Base-by-base conservation (phyloP, 2,113 vertebrate species). In the Pseudorectes ferrugineus region DNA sequence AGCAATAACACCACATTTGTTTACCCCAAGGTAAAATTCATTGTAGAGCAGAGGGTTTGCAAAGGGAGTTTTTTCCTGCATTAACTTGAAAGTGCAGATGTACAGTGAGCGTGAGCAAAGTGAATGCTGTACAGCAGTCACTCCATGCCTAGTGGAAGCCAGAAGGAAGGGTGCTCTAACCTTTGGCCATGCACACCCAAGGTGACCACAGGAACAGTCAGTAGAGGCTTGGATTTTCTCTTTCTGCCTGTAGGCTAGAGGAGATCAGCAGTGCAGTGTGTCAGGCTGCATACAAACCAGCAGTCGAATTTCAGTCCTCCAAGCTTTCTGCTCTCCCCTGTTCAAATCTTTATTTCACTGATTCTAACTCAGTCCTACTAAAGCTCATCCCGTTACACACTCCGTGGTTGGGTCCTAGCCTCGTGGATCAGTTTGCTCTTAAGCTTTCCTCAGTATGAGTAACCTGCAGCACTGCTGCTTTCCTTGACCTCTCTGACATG, bases 351-450 rank as follows among this genome's bases (percentile, higher is more conserved):
- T 83, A 51, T 93, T 93, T 92, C 51, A 22, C 36, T 70, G 45
- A 35, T 35, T 70, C 48, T 63, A 51, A 74, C 45, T 86, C 25
- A 42, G 65, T 58, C 55, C 28, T 74, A 9, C 36, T 81, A 78
- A 94, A 81, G 52, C 80, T 93, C 83, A 88, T 78, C 65, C 61
- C 1, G 0, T 55, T 40, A 71, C 33, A 23, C 26, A 21, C 13
- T 58, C 55, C 0, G 0, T 88, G 81, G 61, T 48, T 93, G 66
- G 28, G 23, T 91, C 73, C 66, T 49, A 72, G 58, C 58, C 35
- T 84, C 93, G 87, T 80, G 63, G 75, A 85, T 91, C 79, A 83
- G 72, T 92, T 96, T 96, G 35, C 63, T 86, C 55, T 92, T 93
- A 85, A 92, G 68, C 79, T 73, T 94, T 67, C 28, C 85, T 87